Evolutionary conservation across 2,888 invertebrate species (phyloP).

Genomic region (Tenthredo notha): DNA sequence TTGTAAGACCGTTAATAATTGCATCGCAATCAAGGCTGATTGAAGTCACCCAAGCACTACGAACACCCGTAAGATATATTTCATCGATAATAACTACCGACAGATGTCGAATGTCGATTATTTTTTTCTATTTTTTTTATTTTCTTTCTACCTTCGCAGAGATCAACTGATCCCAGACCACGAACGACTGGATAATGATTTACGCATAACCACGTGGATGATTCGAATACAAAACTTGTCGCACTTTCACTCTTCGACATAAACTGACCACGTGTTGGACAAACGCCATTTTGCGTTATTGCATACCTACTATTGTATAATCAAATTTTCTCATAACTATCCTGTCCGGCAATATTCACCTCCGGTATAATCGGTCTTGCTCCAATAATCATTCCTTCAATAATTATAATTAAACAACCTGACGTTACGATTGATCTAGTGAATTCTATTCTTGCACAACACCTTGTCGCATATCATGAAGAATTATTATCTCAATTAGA

Average conservation of each 20-base stretch:
- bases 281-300: conserved; percentile 56
- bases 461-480: neutral
- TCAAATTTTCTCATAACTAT: neutral
- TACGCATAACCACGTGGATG: conserved; percentile 66
- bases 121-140: too few relatives aligned
- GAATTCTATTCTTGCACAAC: conserved; percentile 12
- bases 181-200: conserved; percentile 21
- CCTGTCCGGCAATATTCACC: neutral
- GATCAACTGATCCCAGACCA: neutral
- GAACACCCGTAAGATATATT: neutral
- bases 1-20: conserved; percentile 18
- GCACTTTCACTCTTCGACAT: conserved; percentile 66
- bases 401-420: neutral
- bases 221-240: conserved; percentile 58
- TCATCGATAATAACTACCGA: neutral
- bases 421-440: neutral
- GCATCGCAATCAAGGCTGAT: neutral
- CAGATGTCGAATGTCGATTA: neutral
- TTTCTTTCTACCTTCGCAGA: neutral
- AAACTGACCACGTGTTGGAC: conserved; percentile 62
- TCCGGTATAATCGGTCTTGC: neutral
- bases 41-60: neutral
- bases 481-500: neutral
- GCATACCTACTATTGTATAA: conserved; percentile 46
- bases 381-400: neutral